Base-by-base conservation (phyloP, 2,113 vertebrate species). In the Pogonocichla stellata region DNA sequence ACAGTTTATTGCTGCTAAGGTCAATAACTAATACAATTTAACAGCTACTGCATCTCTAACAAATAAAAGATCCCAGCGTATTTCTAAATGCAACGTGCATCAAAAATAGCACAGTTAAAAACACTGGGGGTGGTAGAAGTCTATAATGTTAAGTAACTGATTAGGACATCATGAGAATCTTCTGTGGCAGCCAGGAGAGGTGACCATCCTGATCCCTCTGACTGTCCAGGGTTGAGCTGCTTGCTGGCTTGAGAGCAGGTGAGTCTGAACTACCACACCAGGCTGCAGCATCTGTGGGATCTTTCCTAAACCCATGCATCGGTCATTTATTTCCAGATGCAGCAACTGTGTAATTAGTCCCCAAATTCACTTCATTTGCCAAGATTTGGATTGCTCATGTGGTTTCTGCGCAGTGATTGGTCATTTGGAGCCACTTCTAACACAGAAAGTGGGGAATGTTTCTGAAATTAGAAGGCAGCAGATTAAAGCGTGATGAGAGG, bases 1-100 rank as follows among this genome's bases (percentile, higher is more conserved):
- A 45, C 72, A 80, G 47, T 96, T 92, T 97, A 96, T 78, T 91
- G 87, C 77, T 78, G 74, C 90, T 94, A 34, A 89, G 81, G 94
- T 96, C 93, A 96, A 95, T 95, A 96, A 95, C 96, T 87, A 96
- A 96, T 92, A 93, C 67, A 79, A 71, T 96, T 96, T 94, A 96
- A 94, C 72, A 95, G 87, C 92, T 92, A 74, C 66, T 95, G 80
- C 79, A 87, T 83, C 92, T 86, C 90, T 72, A 96, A 93, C 57
- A 92, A 89, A 79, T 67, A 85, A 93, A 93, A 90, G 80, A 83
- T 78, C 57, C 72, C 12, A 43, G 73, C 0, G 7, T 56, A 71
- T 78, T 92, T 92, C 56, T 74, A 88, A 93, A 90, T 2, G 4
- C 24, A 50, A 65, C 0, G 0, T 79, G 53, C 28, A 42, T 24